Percentiles rank a stretch among this genome's conserved stretches.
phyloP scores from a whole-genome alignment of 23 tunicate species.

The Ascidia mentula region DNA sequence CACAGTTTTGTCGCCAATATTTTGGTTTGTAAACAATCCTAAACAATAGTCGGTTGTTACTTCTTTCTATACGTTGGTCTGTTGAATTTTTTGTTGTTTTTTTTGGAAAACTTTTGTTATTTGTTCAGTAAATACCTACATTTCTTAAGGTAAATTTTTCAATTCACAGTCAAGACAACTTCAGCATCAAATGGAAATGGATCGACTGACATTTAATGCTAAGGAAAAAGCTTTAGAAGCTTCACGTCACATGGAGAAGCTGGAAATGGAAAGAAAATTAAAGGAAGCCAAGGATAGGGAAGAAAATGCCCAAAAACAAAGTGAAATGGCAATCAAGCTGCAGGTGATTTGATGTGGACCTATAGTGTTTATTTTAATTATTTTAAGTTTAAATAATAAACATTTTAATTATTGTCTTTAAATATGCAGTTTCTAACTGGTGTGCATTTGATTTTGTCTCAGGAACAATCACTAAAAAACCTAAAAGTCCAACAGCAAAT shows the following conservation, averaged over 20 bases:
- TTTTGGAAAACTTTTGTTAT: too few relatives aligned
- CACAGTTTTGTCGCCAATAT: too few relatives aligned
- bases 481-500: constrained; percentile 21
- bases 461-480: constrained; percentile 15
- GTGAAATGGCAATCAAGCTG: neutral
- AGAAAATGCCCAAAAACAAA: neutral
- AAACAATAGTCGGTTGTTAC: neutral
- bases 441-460: too few relatives aligned
- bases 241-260: constrained; percentile 9
- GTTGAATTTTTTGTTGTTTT: too few relatives aligned
- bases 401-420: too few relatives aligned
- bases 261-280: neutral
- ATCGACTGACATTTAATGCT: constrained; percentile 52
- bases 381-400: too few relatives aligned
- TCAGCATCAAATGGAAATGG: constrained; percentile 68
- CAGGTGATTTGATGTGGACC: neutral
- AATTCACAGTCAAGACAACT: constrained; percentile 49
- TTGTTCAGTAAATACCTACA: neutral
- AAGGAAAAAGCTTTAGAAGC: constrained; percentile 68
- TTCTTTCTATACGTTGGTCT: too few relatives aligned
- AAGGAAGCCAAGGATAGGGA: constrained; percentile 18
- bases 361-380: too few relatives aligned
- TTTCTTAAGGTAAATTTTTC: neutral
- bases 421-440: too few relatives aligned
- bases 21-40: neutral